Percentiles rank a stretch among this genome's conserved stretches.
phyloP scores from a whole-genome alignment of 2,113 vertebrate genomes.

The Apteryx owenii region DNA sequence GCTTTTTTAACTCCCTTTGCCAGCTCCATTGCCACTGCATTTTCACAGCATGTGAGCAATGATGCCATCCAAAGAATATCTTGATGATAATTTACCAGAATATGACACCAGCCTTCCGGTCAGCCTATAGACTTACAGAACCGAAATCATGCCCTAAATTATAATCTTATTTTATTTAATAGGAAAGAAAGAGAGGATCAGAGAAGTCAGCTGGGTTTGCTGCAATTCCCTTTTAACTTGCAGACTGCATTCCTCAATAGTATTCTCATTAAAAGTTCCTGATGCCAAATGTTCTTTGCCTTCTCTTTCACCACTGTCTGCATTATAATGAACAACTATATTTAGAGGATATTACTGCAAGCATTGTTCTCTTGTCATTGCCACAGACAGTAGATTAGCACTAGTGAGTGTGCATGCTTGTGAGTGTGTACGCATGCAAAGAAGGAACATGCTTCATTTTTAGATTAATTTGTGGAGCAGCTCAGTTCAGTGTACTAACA shows the following conservation, averaged over 20 bases:
- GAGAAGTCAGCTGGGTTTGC: background rate
- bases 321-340: background rate
- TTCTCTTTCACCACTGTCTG: background rate
- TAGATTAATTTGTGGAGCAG: background rate
- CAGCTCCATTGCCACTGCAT: background rate
- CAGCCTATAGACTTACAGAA: background rate
- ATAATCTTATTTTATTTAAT: background rate
- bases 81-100: background rate
- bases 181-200: background rate
- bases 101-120: background rate
- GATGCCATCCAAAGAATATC: background rate
- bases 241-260: background rate
- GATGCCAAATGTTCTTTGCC: background rate
- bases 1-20: background rate
- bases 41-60: background rate
- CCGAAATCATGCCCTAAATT: background rate
- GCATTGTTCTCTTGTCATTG: background rate
- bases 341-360: background rate
- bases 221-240: background rate
- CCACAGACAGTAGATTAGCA: background rate
- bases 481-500: background rate
- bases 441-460: background rate
- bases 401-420: background rate
- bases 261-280: background rate
- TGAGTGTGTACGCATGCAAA: fast-evolving